phyloP scores from a whole-genome alignment of 2,797 vertebrate species.

The Eremophila alpestris region DNA sequence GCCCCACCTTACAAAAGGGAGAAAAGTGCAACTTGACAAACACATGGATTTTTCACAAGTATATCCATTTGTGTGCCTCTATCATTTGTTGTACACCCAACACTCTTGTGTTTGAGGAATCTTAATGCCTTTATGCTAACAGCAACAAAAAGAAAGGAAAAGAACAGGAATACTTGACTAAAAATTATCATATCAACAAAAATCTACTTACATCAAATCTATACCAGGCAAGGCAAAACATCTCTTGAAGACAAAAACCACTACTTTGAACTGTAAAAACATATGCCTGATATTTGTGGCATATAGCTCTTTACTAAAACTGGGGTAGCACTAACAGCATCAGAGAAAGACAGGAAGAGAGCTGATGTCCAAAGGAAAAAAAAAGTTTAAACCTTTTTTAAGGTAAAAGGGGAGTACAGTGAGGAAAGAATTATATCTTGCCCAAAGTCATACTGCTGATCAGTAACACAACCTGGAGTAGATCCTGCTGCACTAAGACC shows the following conservation, averaged over 20 bases:
- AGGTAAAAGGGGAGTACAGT: background rate
- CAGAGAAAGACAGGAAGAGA: background rate
- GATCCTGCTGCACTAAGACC: background rate
- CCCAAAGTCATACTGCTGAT: background rate
- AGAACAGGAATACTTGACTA: background rate
- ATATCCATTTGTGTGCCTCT: background rate
- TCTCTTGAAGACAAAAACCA: background rate
- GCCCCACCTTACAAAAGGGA: background rate
- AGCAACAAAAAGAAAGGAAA: background rate
- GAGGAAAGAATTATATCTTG: background rate
- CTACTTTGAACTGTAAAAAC: background rate
- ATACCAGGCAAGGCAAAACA: background rate
- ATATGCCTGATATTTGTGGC: background rate
- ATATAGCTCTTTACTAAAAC: background rate
- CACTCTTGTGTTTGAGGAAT: background rate
- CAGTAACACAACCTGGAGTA: background rate
- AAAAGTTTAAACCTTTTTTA: background rate
- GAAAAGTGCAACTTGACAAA: background rate
- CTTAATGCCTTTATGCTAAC: background rate
- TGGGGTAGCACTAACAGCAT: background rate
- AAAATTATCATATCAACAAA: background rate
- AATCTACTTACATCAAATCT: background rate
- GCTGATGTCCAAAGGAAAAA: background rate
- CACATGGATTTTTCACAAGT: background rate
- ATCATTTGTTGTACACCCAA: background rate